phyloP scores from a whole-genome alignment of 2,888 invertebrate genomes.

The Lobophora halterata region DNA sequence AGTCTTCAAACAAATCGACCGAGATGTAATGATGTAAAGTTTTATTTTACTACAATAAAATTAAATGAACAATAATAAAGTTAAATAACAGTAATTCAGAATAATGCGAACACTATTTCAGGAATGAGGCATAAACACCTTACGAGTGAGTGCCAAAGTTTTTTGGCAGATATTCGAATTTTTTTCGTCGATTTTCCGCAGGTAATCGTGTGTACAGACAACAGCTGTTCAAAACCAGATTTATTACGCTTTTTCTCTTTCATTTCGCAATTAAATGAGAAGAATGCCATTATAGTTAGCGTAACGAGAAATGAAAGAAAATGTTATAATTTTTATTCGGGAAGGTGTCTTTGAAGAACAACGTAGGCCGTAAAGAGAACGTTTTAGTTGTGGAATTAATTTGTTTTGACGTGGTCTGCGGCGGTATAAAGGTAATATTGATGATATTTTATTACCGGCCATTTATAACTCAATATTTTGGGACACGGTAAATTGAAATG shows the following conservation, averaged over 20 bases:
- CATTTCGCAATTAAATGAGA: constrained; percentile 37
- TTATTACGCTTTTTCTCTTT: constrained; percentile 34
- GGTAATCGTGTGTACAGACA: constrained; percentile 52
- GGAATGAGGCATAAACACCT: constrained; percentile 47
- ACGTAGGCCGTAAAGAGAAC: constrained; percentile 22
- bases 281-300: constrained; percentile 42
- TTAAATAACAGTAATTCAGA: constrained; percentile 22
- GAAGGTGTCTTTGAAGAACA: constrained; percentile 26
- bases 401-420: constrained; percentile 27
- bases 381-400: constrained; percentile 23
- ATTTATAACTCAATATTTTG: no score
- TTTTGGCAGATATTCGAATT: constrained; percentile 33
- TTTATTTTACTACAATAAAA: constrained; percentile 34
- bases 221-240: constrained; percentile 44
- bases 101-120: constrained; percentile 34
- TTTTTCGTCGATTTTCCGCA: constrained; percentile 49
- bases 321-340: constrained; percentile 28
- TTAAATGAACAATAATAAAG: constrained; percentile 33
- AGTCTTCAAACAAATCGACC: constrained; percentile 24
- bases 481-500: no score
- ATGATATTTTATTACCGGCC: constrained; percentile 10
- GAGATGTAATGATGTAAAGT: constrained; percentile 20
- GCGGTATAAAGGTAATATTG: constrained; percentile 5
- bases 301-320: constrained; percentile 24
- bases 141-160: constrained; percentile 33